These are phyloP conservation scores for Plotosus lineatus DNA, from an alignment of 2,113 vertebrate species.

Conservation along the genomic window DNA sequence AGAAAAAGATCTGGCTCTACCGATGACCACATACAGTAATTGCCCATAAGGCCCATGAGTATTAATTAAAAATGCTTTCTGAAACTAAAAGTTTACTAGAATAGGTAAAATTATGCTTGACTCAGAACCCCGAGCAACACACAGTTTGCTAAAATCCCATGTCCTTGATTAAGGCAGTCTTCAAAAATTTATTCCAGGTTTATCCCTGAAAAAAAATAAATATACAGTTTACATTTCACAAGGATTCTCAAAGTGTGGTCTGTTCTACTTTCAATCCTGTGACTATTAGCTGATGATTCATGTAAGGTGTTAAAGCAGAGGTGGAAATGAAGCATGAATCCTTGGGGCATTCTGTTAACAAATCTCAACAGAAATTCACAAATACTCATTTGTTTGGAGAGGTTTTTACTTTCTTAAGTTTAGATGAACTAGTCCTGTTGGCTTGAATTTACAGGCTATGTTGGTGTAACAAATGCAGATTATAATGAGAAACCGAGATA, in stretches of 20 bases:
- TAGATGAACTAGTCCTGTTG: not conserved
- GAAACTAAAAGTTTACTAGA: not conserved
- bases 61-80: slow-evolving; percentile 38
- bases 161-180: slow-evolving; percentile 18
- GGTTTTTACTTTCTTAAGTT: not conserved
- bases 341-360: not conserved
- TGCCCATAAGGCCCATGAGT: slow-evolving; percentile 27
- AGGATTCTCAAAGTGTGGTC: not conserved
- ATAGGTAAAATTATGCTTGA: not conserved
- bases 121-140: not conserved
- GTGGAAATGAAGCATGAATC: not conserved
- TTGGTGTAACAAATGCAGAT: not conserved
- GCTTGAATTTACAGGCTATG: not conserved
- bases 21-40: slow-evolving; percentile 43
- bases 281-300: slow-evolving; percentile 10
- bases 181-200: slow-evolving; percentile 30
- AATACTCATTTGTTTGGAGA: not conserved
- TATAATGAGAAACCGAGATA: not conserved
- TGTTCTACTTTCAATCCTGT: not conserved
- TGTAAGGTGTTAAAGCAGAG: not conserved
- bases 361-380: not conserved
- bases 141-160: not conserved
- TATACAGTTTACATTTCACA: not conserved
- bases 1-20: not conserved
- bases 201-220: not conserved